Evolutionary conservation across 2,888 invertebrate species (phyloP).

Genomic region (Leptopterna dolabrata): DNA sequence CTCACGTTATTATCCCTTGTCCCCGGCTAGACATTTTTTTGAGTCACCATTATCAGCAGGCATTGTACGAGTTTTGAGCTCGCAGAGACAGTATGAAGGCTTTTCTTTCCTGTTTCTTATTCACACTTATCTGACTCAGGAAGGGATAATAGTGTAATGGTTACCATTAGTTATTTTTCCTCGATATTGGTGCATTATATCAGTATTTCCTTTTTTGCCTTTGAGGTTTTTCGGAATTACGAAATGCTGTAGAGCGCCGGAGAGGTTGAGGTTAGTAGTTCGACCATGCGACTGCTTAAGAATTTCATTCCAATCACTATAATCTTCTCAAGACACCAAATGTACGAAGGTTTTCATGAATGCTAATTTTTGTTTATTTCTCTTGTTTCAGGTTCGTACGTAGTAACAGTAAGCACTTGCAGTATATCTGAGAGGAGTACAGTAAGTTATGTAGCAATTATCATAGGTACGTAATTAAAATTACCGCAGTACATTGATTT

Average conservation of each 20-base stretch:
- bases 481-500: too few relatives aligned
- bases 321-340: too few relatives aligned
- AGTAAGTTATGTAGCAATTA: too few relatives aligned
- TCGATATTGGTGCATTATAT: background rate
- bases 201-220: background rate
- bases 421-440: too few relatives aligned
- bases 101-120: background rate
- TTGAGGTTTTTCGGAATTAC: background rate
- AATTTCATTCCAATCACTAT: too few relatives aligned
- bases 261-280: background rate
- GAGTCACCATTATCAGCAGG: constrained; percentile 18
- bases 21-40: constrained; percentile 3
- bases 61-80: constrained; percentile 4
- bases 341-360: too few relatives aligned
- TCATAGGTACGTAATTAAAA: too few relatives aligned
- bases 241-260: background rate
- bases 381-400: too few relatives aligned
- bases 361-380: too few relatives aligned
- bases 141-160: background rate
- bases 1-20: background rate
- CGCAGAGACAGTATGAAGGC: background rate
- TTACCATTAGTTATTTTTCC: background rate
- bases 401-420: too few relatives aligned
- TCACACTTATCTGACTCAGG: background rate
- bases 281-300: too few relatives aligned